phyloP scores from a whole-genome alignment of 2,797 vertebrate species.

The Anguilla marmorata region DNA sequence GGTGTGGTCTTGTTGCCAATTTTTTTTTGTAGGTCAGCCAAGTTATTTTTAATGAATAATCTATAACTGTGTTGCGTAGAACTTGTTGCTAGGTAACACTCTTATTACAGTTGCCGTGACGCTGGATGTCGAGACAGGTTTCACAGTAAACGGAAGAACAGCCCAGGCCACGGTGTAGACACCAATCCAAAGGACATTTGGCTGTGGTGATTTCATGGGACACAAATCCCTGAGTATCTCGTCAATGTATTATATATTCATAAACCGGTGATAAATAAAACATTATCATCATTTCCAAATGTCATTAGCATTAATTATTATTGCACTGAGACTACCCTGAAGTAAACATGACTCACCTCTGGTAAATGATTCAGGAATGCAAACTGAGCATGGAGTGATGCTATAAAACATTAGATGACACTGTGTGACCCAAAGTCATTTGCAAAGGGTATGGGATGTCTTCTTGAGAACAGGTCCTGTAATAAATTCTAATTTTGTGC shows the following conservation, averaged over 20 bases:
- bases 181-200: no score
- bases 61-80: background rate
- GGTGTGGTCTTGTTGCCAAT: background rate
- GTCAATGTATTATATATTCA: background rate
- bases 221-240: background rate
- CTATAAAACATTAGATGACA: background rate
- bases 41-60: constrained; percentile 3
- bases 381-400: background rate
- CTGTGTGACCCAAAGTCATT: background rate
- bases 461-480: background rate
- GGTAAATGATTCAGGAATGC: background rate
- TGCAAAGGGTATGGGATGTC: background rate
- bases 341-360: background rate
- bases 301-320: background rate
- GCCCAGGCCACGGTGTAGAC: no score
- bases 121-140: no score
- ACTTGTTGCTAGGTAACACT: background rate
- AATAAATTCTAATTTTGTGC: background rate
- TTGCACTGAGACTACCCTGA: background rate
- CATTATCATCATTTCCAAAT: background rate
- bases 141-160: no score
- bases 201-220: background rate
- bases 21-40: background rate
- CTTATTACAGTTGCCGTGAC: no score
- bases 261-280: background rate